Base-by-base conservation (phyloP, 2,797 vertebrate species). In the Cyclura pinguis region DNA sequence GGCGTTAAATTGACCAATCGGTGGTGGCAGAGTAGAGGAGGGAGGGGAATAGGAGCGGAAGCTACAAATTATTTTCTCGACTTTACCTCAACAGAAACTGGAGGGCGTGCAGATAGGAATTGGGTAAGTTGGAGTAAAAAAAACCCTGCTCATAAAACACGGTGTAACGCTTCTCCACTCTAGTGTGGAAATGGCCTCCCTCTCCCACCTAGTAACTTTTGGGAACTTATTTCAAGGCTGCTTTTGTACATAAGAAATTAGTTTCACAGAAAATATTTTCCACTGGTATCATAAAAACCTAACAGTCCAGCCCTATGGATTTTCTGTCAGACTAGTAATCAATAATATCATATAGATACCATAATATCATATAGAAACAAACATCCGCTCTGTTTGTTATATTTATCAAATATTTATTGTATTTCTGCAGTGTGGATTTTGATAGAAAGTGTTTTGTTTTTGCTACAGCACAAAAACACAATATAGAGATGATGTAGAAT, bases 221-320 rank as follows among this genome's bases (percentile, higher is more conserved):
- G 9, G 24, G 80, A 16, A 57, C 55, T 81, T 57, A 35, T 57
- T 81, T n/a, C 62, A 69, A 50, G 35, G 13, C 38, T 84, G 27
- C 12, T 29, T 38, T 50, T 92, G 73, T 73, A 89, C 85, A 55
- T 73, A 90, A 73, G 77, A 93, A 85, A 0, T 83, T 92, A 67
- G 8, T 90, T 76, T 1, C 83, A 9, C 80, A 92, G 1, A 0
- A 83, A 9, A 50, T 57, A 6, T n/a, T 13, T 81, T 35, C 84
- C 6, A 64, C 1, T 77, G 6, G 42, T 38, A 82, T 84, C 32
- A 88, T 80, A 3, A 59, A 69, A 89, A 38, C 57, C 88, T 29
- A 12, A 47, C 90, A 76, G 14, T 80, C 9, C 55, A 35, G 8
- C 69, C 42, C 64, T 50, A 24, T 82, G 57, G 9, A 84, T 84